A percentile compares a stretch with the other conserved stretches of the same genome.
phyloP scores from a whole-genome alignment of 2,113 vertebrate genomes.

The Melanotaenia duboulayi region DNA sequence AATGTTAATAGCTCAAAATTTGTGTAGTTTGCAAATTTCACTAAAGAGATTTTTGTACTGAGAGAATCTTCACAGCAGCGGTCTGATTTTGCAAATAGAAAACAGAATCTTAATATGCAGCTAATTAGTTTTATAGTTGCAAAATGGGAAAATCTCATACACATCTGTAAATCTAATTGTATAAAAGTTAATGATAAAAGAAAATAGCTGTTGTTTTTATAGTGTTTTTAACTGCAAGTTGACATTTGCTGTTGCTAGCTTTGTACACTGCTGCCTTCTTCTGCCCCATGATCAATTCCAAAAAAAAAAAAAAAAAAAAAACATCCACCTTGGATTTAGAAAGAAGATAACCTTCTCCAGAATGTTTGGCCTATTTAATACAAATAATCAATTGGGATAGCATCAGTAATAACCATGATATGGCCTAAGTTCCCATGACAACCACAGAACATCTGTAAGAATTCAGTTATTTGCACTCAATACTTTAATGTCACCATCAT shows the following conservation, averaged over 20 bases:
- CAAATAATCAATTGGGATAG: neutral
- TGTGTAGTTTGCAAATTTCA: too few relatives aligned
- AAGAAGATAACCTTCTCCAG: neutral
- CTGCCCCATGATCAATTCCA: neutral
- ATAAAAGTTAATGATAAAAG: too few relatives aligned
- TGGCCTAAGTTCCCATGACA: neutral
- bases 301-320: too few relatives aligned
- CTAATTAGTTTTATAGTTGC: too few relatives aligned
- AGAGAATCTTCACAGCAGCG: too few relatives aligned
- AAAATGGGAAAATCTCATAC: too few relatives aligned
- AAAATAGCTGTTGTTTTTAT: too few relatives aligned
- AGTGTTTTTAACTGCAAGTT: neutral
- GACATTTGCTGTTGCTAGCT: neutral
- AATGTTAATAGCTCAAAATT: too few relatives aligned
- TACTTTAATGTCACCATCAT: constrained; percentile 3
- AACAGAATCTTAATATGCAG: too few relatives aligned
- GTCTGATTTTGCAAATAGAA: too few relatives aligned
- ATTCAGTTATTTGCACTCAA: constrained; percentile 6
- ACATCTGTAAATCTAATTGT: too few relatives aligned
- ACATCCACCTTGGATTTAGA: neutral
- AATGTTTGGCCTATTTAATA: neutral
- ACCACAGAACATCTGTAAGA: neutral
- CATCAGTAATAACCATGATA: neutral
- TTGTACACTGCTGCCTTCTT: neutral
- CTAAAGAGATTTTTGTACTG: too few relatives aligned